phyloP scores from a whole-genome alignment of 2,113 vertebrate genomes.

The Nerophis lumbriciformis region DNA sequence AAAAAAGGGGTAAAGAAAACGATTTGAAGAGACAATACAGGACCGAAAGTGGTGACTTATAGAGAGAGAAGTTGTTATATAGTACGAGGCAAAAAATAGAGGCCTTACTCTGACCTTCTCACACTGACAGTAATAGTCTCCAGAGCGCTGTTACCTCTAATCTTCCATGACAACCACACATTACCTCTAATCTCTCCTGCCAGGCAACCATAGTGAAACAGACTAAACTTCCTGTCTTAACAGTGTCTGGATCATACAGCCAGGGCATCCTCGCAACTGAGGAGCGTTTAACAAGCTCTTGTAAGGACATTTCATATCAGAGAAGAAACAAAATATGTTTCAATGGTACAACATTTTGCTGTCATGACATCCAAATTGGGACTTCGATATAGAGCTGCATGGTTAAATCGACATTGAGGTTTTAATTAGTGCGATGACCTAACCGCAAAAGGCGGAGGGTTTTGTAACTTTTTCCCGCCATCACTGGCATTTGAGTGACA shows the following conservation, averaged over 20 bases:
- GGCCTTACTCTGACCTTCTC: constrained; percentile 42
- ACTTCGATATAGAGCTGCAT: background rate
- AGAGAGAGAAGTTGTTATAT: constrained; percentile 3
- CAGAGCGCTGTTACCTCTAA: constrained; percentile 55
- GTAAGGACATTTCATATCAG: constrained; percentile 1
- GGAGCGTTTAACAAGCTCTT: constrained; percentile 17
- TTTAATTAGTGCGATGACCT: no score
- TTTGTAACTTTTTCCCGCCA: no score
- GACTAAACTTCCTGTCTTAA: constrained; percentile 62
- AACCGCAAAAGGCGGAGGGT: no score
- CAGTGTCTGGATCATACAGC: constrained; percentile 31
- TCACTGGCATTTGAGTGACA: no score
- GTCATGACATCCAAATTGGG: background rate
- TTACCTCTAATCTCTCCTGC: constrained; percentile 53
- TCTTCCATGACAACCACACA: constrained; percentile 53
- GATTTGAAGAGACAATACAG: background rate
- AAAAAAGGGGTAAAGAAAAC: background rate
- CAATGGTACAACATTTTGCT: background rate
- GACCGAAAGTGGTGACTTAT: background rate
- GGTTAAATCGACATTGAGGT: no score
- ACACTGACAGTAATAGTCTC: constrained; percentile 47
- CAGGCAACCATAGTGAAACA: constrained; percentile 44
- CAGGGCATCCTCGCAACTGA: constrained; percentile 10
- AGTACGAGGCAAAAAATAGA: constrained; percentile 23
- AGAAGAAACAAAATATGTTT: background rate